phyloP scores from a whole-genome alignment of 2,797 vertebrate species.

The Pygocentrus nattereri region DNA sequence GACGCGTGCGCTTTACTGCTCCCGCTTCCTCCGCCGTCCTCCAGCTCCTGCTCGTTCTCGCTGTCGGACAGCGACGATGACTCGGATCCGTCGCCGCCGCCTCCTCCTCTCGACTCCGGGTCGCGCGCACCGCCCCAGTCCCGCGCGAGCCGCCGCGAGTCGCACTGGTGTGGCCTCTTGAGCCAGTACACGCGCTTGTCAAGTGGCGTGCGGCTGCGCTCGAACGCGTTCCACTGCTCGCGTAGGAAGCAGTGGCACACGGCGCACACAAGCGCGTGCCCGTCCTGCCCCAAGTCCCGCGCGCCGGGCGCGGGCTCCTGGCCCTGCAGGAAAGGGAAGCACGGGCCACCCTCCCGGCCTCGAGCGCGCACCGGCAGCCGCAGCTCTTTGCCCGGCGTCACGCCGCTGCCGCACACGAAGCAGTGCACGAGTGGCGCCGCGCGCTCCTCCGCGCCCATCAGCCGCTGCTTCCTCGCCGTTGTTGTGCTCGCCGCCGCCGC shows the following conservation, averaged over 20 bases:
- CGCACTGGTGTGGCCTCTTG: conserved; percentile 94
- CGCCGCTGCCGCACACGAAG: conserved; percentile 92
- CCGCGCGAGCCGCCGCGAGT: conserved; percentile 79
- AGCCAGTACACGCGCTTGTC: conserved; percentile 99
- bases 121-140: conserved; percentile 82
- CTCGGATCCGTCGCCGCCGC: conserved; percentile 78
- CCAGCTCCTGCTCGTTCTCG: conserved; percentile 86
- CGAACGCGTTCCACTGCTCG: conserved; percentile 97
- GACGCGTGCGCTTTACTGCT: conserved; percentile 15
- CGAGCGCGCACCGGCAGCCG: conserved; percentile 84
- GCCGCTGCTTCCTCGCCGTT: conserved; percentile 89
- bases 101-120: conserved; percentile 70
- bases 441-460: conserved; percentile 85
- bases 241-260: conserved; percentile 94
- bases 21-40: conserved; percentile 64
- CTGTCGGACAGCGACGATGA: conserved; percentile 92
- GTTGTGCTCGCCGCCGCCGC: not conserved
- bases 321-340: conserved; percentile 94
- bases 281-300: conserved; percentile 84
- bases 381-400: conserved; percentile 88
- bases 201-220: conserved; percentile 91
- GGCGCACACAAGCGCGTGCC: conserved; percentile 89
- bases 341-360: conserved; percentile 79
- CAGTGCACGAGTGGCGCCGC: conserved; percentile 83
- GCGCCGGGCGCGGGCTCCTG: conserved; percentile 95